Conservation (phyloP, 2,113 vertebrate genomes). For the Dipodomys ordii region DNA sequence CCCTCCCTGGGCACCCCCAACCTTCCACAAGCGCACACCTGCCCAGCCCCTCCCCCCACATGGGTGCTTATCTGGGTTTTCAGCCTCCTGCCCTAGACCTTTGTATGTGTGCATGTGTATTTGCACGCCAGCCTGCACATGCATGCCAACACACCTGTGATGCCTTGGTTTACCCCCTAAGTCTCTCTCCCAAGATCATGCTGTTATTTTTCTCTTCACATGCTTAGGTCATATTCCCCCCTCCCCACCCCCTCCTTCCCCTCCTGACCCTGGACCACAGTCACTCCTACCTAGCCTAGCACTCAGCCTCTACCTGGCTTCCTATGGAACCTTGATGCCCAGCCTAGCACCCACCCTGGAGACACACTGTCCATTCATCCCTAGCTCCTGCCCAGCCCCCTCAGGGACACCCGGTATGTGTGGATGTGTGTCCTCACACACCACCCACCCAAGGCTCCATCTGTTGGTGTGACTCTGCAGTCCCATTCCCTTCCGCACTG, state of each 20-base stretch:
- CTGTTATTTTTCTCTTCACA: neutral
- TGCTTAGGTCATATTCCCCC: neutral
- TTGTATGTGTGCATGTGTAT: neutral
- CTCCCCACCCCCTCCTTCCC: neutral
- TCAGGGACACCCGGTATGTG: neutral
- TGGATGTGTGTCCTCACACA: neutral
- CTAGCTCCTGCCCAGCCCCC: neutral
- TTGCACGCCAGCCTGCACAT: rapidly evolving
- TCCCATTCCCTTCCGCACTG: neutral
- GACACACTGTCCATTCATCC: neutral
- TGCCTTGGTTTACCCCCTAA: neutral
- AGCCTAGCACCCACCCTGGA: neutral
- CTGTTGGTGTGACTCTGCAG: neutral
- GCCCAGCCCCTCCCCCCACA: neutral
- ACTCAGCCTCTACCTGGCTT: neutral
- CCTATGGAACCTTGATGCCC: neutral
- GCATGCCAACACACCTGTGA: neutral
- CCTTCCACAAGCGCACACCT: neutral
- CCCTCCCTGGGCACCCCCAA: neutral
- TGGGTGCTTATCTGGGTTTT: neutral
- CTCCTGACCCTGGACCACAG: neutral
- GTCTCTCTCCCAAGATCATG: neutral
- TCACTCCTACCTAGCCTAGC: neutral
- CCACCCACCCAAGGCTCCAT: constrained; percentile 48
- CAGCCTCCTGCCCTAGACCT: neutral